Base-by-base conservation (phyloP, 2,888 invertebrate species). In the Leptopilina drosophilae region DNA sequence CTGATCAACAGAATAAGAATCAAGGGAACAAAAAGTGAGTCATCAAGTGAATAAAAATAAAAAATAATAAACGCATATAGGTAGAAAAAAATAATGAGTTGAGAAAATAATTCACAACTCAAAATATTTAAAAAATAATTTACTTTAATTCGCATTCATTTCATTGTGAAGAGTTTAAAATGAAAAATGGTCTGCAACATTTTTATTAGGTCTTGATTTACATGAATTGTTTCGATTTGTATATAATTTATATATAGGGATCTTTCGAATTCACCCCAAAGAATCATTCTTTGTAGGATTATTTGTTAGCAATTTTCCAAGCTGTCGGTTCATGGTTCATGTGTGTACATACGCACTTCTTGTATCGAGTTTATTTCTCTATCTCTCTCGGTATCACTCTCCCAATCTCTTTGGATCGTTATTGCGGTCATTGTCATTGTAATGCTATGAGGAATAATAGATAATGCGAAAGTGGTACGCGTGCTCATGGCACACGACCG, bases 231-330 rank as follows among this genome's bases (percentile, higher is more conserved):
- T 56, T 73, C 33, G 73, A 56, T 49, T n/a, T n/a, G 46, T 49
- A 64, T 26, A 26, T 26, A 26, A 20, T 6, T 9, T 26, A 26
- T 26, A 20, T 20, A 20, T 20, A 20, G 73, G 33, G 33, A 33
- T 53, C 56, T 56, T 33, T 33, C 33, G 33, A 33, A 56, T 73
- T 56, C 73, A 73, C 73, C 73, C 69, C 26, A 53, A n/a, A 56
- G 64, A 64, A 81, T 78, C 79, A 80, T 80, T 82, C 83, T 84
- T 82, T 81, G 79, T 82, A 73, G 79, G 79, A 88, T 90, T 90
- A 90, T 90, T 90, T 90, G 91, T 90, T 90, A 89, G 89, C 91
- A 90, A 91, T 91, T 91, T 91, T 91, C 91, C 90, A 87, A 90
- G 89, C 91, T 87, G 90, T 87, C 91, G 88, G 84, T 83, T 86